A percentile compares a stretch with the other conserved stretches of the same genome.
Evolutionary conservation across 2,797 vertebrate species (phyloP).

Genomic region (Anguilla pacifica): DNA sequence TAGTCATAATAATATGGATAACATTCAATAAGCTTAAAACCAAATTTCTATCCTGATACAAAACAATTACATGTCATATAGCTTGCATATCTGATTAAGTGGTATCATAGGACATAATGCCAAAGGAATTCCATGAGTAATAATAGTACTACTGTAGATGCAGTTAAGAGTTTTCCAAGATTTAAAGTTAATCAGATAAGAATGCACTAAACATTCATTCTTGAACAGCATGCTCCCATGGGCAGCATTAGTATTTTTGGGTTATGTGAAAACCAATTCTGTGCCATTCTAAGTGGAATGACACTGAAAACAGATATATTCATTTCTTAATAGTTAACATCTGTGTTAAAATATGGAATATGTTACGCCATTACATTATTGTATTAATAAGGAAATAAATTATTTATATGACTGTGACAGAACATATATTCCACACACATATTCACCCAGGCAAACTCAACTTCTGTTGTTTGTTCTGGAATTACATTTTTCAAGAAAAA

Average conservation of each 20-base stretch:
- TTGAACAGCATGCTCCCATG: conserved; percentile 66
- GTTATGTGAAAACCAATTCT: conserved; percentile 54
- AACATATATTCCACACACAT: not conserved
- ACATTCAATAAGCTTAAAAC: conserved; percentile 66
- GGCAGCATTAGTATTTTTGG: conserved; percentile 50
- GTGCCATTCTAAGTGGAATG: conserved; percentile 47
- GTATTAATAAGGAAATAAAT: not conserved
- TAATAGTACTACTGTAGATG: conserved; percentile 42
- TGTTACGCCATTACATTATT: not conserved
- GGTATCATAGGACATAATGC: conserved; percentile 43
- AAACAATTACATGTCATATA: conserved; percentile 54
- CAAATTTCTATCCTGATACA: conserved; percentile 55
- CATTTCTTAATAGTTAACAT: not conserved
- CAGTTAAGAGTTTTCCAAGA: conserved; percentile 35
- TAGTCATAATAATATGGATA: conserved; percentile 54
- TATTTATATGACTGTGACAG: not conserved
- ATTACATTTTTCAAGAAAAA: not conserved
- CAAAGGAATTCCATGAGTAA: conserved; percentile 36
- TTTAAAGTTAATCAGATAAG: conserved; percentile 50
- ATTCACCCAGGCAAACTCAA: not conserved
- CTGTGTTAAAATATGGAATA: not conserved
- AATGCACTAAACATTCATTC: conserved; percentile 52
- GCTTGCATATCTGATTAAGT: conserved; percentile 56
- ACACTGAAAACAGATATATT: conserved; percentile 14
- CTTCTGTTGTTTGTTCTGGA: not conserved